Evolutionary conservation across 1,140 invertebrate species (phyloP).

Genomic region (Aleiodes sp.): DNA sequence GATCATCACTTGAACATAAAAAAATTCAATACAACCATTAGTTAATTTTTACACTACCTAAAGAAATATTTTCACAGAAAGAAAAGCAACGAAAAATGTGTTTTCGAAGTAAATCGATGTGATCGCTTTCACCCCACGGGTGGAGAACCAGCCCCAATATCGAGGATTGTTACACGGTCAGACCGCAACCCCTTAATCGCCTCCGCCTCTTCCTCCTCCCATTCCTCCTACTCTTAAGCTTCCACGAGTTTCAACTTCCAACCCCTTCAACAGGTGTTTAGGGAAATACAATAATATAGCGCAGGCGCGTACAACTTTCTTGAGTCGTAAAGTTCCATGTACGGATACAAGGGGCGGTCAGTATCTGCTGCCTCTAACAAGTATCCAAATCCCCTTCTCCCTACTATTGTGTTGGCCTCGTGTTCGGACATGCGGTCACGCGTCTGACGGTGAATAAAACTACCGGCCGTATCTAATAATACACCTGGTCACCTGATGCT

Average conservation of each 20-base stretch:
- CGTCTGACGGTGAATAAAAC: not conserved
- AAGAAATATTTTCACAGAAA: not conserved
- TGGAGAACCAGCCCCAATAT: conserved; percentile 40
- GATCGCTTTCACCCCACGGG: not conserved
- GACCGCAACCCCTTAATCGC: conserved; percentile 62
- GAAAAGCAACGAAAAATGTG: not conserved
- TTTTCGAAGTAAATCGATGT: not conserved
- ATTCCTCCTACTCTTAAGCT: conserved; percentile 22
- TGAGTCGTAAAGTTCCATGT: conserved; percentile 52
- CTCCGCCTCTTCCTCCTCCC: not conserved
- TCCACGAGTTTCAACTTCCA: conserved; percentile 58
- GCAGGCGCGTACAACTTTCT: conserved; percentile 61
- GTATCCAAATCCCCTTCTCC: conserved; percentile 39
- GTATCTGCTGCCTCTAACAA: conserved; percentile 24
- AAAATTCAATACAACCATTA: too few relatives aligned
- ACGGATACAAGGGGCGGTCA: conserved; percentile 18
- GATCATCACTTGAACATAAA: too few relatives aligned
- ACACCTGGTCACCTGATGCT: not conserved
- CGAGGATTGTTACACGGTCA: conserved; percentile 56
- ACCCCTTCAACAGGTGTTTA: conserved; percentile 67
- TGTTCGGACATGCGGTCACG: not conserved
- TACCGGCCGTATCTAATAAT: not conserved
- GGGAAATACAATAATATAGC: conserved; percentile 67
- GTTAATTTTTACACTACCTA: not conserved
- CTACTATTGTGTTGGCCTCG: not conserved